Base-by-base conservation (phyloP, 1,140 invertebrate genomes). In the Drosophila nebulosa region DNA sequence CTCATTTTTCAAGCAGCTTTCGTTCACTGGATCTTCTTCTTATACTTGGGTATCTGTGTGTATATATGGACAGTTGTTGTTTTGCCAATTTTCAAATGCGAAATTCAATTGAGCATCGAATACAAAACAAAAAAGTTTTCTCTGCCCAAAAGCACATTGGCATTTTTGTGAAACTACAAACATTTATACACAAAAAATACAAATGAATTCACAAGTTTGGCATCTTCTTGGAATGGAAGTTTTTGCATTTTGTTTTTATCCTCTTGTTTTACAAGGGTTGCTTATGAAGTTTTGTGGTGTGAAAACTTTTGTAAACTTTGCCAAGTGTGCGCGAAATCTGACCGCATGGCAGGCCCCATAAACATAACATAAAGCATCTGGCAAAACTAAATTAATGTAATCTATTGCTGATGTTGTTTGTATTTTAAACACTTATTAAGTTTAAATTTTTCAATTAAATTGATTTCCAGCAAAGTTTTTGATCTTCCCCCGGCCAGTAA, bases 51-150 rank as follows among this genome's bases (percentile, higher is more conserved):
- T 24, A 61, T 16, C n/a, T n/a, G n/a, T n/a, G n/a, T n/a, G n/a
- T 42, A 55, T 30, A 26, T 35, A 26, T 7, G 27, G 46, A n/a
- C 51, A 69, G 53, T 69, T 63, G 63, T 76, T 69, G 63, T 76
- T 75, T 75, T 73, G 42, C 72, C 76, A 85, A 85, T 78, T 67
- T 71, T 84, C 65, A 64, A 81, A 81, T 84, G 66, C 75, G 74
- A 71, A 66, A 60, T 75, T 79, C 71, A 76, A 85, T 85, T 85
- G 76, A 79, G 58, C 76, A 24, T 63, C 46, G 55, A 51, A 52
- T 62, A n/a, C n/a, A n/a, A n/a, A n/a, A n/a, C n/a, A n/a, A 30
- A 79, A 64, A 80, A 73, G 79, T 85, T 72, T 30, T 21, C 22
- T 57, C 22, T 57, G 21, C 51, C 56, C 5, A 42, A 42, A 42